A percentile compares a stretch with the other conserved stretches of the same genome.
These are phyloP conservation scores for Monarcha castaneiventris DNA, from an alignment of 2,113 vertebrate genomes.

Conservation along the genomic window DNA sequence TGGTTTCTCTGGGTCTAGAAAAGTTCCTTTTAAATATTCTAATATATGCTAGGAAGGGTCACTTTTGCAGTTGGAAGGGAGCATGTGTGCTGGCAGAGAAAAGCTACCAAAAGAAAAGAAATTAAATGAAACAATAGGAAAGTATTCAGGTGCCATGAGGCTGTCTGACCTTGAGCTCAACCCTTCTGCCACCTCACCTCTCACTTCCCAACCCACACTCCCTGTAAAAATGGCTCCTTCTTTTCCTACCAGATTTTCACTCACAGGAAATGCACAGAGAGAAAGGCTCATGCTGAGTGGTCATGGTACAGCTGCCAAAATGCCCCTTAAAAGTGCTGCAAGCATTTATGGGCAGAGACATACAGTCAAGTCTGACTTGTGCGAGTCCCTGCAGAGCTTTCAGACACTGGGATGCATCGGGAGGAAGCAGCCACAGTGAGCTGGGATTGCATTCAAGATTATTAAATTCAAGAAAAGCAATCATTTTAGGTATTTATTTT, in stretches of 20 bases:
- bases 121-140: not conserved
- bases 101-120: not conserved
- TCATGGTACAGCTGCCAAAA: not conserved
- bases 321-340: not conserved
- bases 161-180: not conserved
- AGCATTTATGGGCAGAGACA: not conserved
- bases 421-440: not conserved
- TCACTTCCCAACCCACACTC: not conserved
- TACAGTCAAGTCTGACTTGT: not conserved
- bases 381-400: not conserved
- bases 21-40: not conserved
- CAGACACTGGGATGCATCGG: not conserved
- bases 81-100: not conserved
- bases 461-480: not conserved
- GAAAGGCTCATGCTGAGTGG: fast-evolving
- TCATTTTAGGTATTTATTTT: not conserved
- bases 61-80: not conserved
- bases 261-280: not conserved
- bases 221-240: not conserved
- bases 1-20: not conserved
- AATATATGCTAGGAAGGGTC: not conserved
- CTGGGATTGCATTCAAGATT: not conserved
- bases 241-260: not conserved
- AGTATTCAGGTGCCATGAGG: not conserved
- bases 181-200: not conserved